Evolutionary conservation across 1,140 invertebrate species (phyloP), one percentile per base, ranked within the genome.

Genomic region (Calephelis virginiensis): DNA sequence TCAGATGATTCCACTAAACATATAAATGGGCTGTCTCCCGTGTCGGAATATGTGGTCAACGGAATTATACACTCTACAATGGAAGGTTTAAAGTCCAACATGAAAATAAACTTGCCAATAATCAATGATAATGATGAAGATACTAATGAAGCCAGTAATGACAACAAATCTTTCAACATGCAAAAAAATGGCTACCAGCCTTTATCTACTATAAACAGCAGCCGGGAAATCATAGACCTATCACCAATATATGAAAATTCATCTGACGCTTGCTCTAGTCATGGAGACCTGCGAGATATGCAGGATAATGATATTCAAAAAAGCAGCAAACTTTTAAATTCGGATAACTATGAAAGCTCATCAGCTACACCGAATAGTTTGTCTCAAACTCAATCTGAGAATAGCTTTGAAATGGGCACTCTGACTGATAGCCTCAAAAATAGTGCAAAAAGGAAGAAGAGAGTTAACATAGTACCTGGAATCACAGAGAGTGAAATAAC

Each of bases 401-500:
- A 90, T 64, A 92, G 91, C 63, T 91, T 92, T 73, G 91, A 92
- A 80, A 91, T 92, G 88, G 90, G 88, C 8, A 72, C 74, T 8
- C 70, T 91, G 10, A 89, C 87, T 12, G 91, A 92, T 53, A 89
- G 84, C 64, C 76, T 91, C 1, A 93, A 93, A 74, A 92, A 92
- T 71, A 92, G 92, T 69, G 92, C 92, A 64, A 91, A 88, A 63
- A 92, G 90, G 38, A 93, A 93, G 81, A 94, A 94, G 72, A 83
- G 92, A 69, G 93, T 94, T 0, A 94, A 94, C 61, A 94, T 94
- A 79, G 90, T 92, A 7, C 91, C 93, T 9, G 93, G 93, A n/a
- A 91, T 92, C 5, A 82, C 86, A 64, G 90, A 93, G 56, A 91
- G 89, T 70, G 92, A 92, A 38, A 91, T 92, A 62, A 89, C 80